Percentiles rank a stretch among this genome's conserved stretches.
These are phyloP conservation scores for Oreochromis grahami DNA, from an alignment of 2,797 vertebrate genomes.

Conservation along the genomic window DNA sequence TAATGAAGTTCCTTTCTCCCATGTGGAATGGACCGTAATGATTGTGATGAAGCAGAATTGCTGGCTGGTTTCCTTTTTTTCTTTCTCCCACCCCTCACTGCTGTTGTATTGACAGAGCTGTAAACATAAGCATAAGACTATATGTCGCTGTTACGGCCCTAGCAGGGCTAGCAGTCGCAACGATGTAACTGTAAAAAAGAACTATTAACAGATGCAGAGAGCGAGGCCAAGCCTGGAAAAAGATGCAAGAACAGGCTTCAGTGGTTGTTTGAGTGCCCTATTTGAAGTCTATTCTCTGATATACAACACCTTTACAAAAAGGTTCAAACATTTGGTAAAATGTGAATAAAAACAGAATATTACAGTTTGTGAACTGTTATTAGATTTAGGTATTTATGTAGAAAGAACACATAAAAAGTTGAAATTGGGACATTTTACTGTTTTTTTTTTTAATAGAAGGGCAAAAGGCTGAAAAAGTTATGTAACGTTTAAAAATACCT, in stretches of 20 bases:
- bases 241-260: background rate
- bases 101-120: constrained; percentile 43
- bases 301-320: background rate
- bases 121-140: constrained; percentile 66
- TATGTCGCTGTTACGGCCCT: constrained; percentile 22
- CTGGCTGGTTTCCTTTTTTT: constrained; percentile 6
- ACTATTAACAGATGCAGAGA: constrained; percentile 30
- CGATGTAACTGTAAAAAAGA: constrained; percentile 45
- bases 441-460: background rate
- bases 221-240: background rate
- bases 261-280: background rate
- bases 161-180: background rate
- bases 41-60: constrained; percentile 66
- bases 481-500: background rate
- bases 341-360: background rate
- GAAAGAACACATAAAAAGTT: background rate
- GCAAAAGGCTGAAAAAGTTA: background rate
- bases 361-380: background rate
- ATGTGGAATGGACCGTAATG: constrained; percentile 64
- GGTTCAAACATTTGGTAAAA: background rate
- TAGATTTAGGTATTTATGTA: background rate
- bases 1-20: constrained; percentile 68
- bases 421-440: background rate
- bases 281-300: background rate
- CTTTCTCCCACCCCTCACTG: background rate